Base-by-base conservation (phyloP, 2,797 vertebrate species). In the Pseudomugil gertrudae region DNA sequence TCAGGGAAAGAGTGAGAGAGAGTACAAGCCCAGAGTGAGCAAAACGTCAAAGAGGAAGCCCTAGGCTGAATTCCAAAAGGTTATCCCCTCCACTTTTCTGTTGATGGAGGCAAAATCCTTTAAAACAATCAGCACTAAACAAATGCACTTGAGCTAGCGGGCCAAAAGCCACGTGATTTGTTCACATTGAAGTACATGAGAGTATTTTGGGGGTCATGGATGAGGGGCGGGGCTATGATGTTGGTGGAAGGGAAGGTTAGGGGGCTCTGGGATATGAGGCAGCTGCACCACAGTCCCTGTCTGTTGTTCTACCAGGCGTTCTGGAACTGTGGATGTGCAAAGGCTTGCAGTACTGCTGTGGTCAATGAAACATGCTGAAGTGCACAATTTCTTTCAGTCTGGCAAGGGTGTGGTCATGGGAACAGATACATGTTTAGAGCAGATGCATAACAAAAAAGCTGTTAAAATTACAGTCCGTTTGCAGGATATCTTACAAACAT, bases 321-420 rank as follows among this genome's bases (percentile, higher is more conserved):
- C 93, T 93, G 90, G 93, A 95, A 92, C 83, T 72, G 83, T 87
- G 91, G 92, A 93, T 94, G 90, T 94, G 93, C 94, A 91, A 79
- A 94, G 89, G 91, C 88, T 90, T 93, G 93, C 93, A 94, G 79
- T 92, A 91, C 91, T 88, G 84, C 72, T 7, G 57, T 10, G 65
- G 76, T 94, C 92, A 95, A 95, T 92, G 88, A 89, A 94, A 94
- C 90, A 86, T 94, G 94, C 94, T 94, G 94, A 94, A 90, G 87
- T 59, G n/a, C 77, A 88, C 93, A 92, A 72, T 93, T 94, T 89
- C 90, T 90, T 94, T 94, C 90, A 93, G 78, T 5, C 58, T 33
- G 48, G 69, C 56, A 14, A 65, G 75, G 79, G 68, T 74, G 79
- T 80, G 81, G 76, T 76, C 62, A 80, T 14, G 54, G 67, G 36